Percentiles rank a stretch among this genome's conserved stretches.
Evolutionary conservation across 2,113 vertebrate genomes (phyloP).

Genomic region (Myxocyprinus asiaticus): DNA sequence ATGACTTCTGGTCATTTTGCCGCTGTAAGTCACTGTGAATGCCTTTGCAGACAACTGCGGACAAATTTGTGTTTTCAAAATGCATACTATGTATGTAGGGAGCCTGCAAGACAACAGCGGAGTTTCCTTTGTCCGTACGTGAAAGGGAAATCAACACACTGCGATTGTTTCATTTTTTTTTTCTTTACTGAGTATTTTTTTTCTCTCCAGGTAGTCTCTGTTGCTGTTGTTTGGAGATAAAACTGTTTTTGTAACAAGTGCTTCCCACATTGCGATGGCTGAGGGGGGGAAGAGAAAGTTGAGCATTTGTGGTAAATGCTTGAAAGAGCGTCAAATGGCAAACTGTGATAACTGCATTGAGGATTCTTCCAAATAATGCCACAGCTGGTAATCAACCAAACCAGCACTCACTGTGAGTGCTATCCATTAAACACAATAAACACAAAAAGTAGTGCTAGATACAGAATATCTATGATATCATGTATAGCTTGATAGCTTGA

Average conservation of each 20-base stretch:
- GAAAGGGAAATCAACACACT: conserved; percentile 5
- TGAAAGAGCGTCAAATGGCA: neutral
- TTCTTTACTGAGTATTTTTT: neutral
- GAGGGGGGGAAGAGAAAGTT: neutral
- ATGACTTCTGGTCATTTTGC: no score
- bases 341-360: neutral
- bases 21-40: no score
- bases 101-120: neutral
- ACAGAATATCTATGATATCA: neutral
- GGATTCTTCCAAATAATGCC: neutral
- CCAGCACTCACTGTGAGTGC: neutral
- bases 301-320: neutral
- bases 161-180: neutral
- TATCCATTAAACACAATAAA: neutral
- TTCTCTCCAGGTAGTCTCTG: conserved; percentile 9
- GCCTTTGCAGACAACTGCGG: neutral
- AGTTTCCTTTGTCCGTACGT: conserved; percentile 6
- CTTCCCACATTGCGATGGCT: neutral
- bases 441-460: neutral
- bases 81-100: neutral
- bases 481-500: neutral
- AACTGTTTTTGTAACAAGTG: conserved; percentile 22
- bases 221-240: conserved; percentile 13
- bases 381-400: neutral
- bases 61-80: conserved; percentile 11